Evolutionary conservation across 1,140 invertebrate genomes (phyloP).

Genomic region (Drosophila guanche): DNA sequence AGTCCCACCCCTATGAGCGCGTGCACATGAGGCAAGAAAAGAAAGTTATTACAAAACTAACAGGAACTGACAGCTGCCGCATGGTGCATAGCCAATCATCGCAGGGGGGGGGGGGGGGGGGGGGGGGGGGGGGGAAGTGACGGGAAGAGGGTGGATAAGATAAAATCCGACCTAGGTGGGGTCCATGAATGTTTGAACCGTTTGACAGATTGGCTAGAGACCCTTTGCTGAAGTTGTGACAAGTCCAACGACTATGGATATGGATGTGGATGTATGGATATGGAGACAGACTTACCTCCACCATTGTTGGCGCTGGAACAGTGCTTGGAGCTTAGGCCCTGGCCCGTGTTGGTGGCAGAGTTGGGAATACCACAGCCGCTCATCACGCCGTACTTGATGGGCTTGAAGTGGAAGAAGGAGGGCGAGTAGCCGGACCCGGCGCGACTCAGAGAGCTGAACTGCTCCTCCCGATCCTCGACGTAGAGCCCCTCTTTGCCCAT

Average conservation of each 20-base stretch:
- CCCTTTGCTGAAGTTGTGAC: constrained; percentile 67
- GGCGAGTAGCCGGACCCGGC: constrained; percentile 93
- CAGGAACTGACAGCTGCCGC: constrained; percentile 67
- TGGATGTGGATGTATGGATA: neutral
- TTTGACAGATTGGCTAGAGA: neutral
- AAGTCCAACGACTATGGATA: constrained; percentile 22
- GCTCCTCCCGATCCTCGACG: constrained; percentile 90
- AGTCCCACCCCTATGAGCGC: neutral
- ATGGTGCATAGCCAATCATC: constrained; percentile 18
- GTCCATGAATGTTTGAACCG: constrained; percentile 3
- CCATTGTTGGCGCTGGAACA: constrained; percentile 85
- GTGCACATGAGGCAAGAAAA: constrained; percentile 70
- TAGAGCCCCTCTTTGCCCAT: constrained; percentile 92
- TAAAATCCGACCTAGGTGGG: constrained; percentile 14
- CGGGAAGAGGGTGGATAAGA: neutral
- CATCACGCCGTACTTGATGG: constrained; percentile 89
- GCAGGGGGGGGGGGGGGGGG: neutral
- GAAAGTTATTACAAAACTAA: constrained; percentile 79
- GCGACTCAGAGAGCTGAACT: constrained; percentile 89
- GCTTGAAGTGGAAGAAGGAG: constrained; percentile 96
- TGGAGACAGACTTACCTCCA: constrained; percentile 85
- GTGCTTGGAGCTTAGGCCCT: constrained; percentile 78
- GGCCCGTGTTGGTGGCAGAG: constrained; percentile 79
- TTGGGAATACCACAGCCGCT: constrained; percentile 82
- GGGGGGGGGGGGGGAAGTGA: too few relatives aligned